phyloP scores from a whole-genome alignment of 2,888 invertebrate genomes.

The Acronicta leporina region DNA sequence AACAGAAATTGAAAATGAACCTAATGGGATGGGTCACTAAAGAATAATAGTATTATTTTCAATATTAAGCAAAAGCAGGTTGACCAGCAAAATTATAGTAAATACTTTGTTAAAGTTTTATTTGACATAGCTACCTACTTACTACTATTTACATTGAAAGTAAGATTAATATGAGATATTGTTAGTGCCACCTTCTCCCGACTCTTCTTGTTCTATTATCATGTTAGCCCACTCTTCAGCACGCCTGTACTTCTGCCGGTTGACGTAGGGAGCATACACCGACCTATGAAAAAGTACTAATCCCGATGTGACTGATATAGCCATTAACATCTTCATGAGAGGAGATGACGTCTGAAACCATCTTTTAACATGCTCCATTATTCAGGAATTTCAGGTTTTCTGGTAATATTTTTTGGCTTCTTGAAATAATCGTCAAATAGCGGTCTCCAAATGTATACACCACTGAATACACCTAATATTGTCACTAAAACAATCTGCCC shows the following conservation, averaged over 20 bases:
- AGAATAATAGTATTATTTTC: too few species aligned
- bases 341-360: conserved; percentile 73
- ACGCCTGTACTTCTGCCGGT: conserved; percentile 61
- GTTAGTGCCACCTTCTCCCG: conserved; percentile 53
- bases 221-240: conserved; percentile 80
- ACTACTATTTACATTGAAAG: conserved; percentile 32
- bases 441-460: conserved; percentile 88
- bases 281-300: conserved; percentile 67
- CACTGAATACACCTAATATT: conserved; percentile 80
- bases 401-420: conserved; percentile 49
- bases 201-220: conserved; percentile 78
- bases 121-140: conserved; percentile 7
- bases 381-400: conserved; percentile 56
- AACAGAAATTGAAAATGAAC: too few species aligned
- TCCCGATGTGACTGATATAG: conserved; percentile 73
- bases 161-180: conserved; percentile 62
- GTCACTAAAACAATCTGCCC: conserved; percentile 78
- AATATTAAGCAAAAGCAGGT: not conserved
- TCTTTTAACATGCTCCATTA: conserved; percentile 64
- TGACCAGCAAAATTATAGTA: not conserved
- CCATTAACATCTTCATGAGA: conserved; percentile 76
- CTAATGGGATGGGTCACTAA: too few species aligned
- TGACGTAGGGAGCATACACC: conserved; percentile 69
- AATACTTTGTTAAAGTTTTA: conserved; percentile 13
- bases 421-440: conserved; percentile 73